Evolutionary conservation across 2,113 vertebrate species (phyloP).

Genomic region (Carettochelys insculpta): DNA sequence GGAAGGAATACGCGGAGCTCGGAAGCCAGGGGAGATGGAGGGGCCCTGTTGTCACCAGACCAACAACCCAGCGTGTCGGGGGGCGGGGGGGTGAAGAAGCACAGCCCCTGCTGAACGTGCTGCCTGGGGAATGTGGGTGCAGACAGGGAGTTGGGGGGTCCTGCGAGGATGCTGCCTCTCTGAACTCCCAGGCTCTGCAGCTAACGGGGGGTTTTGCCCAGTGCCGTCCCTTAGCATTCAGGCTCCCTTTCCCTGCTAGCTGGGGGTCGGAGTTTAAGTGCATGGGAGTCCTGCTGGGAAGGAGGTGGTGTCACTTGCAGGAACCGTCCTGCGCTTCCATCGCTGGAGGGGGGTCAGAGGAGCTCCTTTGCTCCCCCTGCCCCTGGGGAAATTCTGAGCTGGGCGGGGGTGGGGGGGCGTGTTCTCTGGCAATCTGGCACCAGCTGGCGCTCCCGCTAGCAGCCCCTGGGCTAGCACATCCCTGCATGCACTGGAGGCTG

Average conservation of each 20-base stretch:
- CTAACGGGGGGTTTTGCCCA: background rate
- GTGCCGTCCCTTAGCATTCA: background rate
- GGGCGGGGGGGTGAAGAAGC: background rate
- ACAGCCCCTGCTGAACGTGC: background rate
- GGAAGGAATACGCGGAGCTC: background rate
- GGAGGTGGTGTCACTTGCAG: background rate
- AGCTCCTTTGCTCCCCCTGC: background rate
- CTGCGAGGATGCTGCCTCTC: background rate
- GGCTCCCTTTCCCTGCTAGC: background rate
- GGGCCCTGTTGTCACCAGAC: background rate
- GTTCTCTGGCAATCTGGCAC: background rate
- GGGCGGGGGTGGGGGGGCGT: background rate
- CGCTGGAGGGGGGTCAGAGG: background rate
- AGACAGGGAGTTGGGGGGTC: background rate
- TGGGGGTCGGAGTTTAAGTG: background rate
- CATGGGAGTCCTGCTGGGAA: background rate
- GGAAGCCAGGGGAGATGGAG: background rate
- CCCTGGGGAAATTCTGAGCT: background rate
- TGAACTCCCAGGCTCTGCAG: background rate
- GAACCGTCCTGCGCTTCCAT: background rate
- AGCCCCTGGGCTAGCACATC: too few species aligned
- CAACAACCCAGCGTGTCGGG: background rate
- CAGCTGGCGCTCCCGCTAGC: background rate
- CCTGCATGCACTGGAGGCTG: background rate
- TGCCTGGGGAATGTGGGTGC: background rate